Evolutionary conservation across 2,797 vertebrate genomes (phyloP).

Genomic region (Trachops cirrhosus): DNA sequence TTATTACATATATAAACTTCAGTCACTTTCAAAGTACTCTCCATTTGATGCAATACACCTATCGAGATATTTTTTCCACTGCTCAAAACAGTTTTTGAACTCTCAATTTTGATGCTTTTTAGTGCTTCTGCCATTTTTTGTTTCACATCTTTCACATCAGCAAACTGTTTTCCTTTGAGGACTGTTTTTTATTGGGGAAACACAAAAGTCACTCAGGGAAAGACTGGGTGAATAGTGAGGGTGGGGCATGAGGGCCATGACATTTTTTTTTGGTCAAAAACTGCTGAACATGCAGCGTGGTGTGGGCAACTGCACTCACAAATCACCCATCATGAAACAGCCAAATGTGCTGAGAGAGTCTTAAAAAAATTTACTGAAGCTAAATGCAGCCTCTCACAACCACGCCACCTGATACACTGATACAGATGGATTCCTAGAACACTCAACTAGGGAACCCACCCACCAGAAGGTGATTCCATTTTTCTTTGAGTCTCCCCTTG

Average conservation of each 20-base stretch:
- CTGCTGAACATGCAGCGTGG: not conserved
- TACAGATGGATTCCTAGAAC: not conserved
- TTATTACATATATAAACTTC: not conserved
- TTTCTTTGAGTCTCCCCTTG: not conserved
- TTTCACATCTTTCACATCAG: not conserved
- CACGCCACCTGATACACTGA: not conserved
- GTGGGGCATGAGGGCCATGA: no score
- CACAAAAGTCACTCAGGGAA: not conserved
- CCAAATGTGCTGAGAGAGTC: not conserved
- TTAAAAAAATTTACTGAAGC: not conserved
- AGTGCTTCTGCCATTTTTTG: not conserved
- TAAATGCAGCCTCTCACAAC: not conserved
- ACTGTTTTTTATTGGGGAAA: not conserved
- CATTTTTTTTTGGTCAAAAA: not conserved
- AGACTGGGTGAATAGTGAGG: not conserved
- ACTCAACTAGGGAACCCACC: not conserved
- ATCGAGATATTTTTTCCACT: not conserved
- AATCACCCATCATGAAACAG: not conserved
- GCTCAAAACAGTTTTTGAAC: not conserved
- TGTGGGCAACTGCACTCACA: not conserved
- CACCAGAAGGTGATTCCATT: not conserved
- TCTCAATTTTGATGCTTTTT: not conserved
- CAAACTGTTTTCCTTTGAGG: not conserved
- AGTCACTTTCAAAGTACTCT: not conserved
- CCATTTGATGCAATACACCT: not conserved